Base-by-base conservation (phyloP, 2,888 invertebrate species). In the Andrena flavipes region DNA sequence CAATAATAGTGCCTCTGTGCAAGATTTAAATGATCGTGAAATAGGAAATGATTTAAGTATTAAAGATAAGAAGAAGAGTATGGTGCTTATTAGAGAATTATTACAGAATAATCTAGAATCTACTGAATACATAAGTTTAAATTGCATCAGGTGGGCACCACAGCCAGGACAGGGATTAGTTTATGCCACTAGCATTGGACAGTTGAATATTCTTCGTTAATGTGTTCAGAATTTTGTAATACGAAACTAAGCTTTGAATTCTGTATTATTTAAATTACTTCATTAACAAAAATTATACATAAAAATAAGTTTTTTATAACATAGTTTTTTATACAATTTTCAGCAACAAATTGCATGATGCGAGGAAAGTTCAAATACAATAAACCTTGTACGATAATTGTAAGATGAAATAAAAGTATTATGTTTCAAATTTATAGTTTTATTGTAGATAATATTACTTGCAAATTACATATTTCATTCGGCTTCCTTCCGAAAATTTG, bases 121-220 rank as follows among this genome's bases (percentile, higher is more conserved):
- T n/a, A 92, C 95, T 62, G 95, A 95, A 65, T 96, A 96, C 90
- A 96, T 96, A 75, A 97, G 97, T 92, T 95, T 98, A 63, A 98
- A 98, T 95, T 97, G 97, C 90, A 96, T 97, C 71, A 95, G 97
- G 73, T 98, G 98, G 98, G 95, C 97, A 73, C 98, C 98, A 0
- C 95, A 96, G 64, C 96, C 97, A 0, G 98, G 98, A 0, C 97
- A 97, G 92, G 98, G 98, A 1, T 95, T 98, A 76, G 96, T 97
- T 68, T 98, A 97, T 93, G 98, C 97, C 29, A 98, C 98, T 87
- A 98, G 97, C 93, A 96, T 96, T 23, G 98, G 98, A 71, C 97
- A 97, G 91, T 95, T 98, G 84, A 96, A 96, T 91, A 95, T 97
- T 89, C 95, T 97, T 92, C 91, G 91, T 86, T 93, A 87, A 90